Percentiles rank a stretch among this genome's conserved stretches.
Conservation (phyloP, 2,888 invertebrate genomes). For the Xanthostigma xanthostigma region DNA sequence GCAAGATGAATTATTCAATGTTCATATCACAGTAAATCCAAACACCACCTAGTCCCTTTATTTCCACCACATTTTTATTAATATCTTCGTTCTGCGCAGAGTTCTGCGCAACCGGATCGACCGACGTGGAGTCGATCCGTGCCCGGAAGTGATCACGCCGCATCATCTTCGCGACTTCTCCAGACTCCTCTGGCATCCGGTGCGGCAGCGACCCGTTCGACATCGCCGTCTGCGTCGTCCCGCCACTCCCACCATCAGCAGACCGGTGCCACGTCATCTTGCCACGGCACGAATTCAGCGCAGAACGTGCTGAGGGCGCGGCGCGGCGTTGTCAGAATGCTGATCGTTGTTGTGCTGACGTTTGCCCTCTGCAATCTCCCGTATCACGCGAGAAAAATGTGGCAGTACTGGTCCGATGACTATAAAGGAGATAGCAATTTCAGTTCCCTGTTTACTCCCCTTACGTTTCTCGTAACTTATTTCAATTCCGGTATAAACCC, state of each 20-base stretch:
- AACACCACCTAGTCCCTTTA: no score
- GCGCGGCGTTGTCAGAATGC: slow-evolving; percentile 74
- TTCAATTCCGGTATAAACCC: slow-evolving; percentile 86
- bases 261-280: slow-evolving; percentile 22
- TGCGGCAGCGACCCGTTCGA: slow-evolving; percentile 44
- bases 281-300: slow-evolving; percentile 47
- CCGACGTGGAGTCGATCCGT: slow-evolving; percentile 51
- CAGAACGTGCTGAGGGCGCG: slow-evolving; percentile 65
- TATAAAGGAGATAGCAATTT: slow-evolving; percentile 59
- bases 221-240: slow-evolving; percentile 65
- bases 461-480: slow-evolving; percentile 76
- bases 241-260: slow-evolving; percentile 24
- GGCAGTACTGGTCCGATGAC: slow-evolving; percentile 56
- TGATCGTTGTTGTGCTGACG: slow-evolving; percentile 74
- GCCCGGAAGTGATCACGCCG: slow-evolving; percentile 31
- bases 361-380: slow-evolving; percentile 84
- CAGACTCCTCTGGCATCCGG: slow-evolving; percentile 30
- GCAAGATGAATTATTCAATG: no score
- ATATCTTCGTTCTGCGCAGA: not conserved
- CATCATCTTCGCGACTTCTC: slow-evolving; percentile 7
- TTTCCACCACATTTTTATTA: no score
- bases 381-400: slow-evolving; percentile 75
- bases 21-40: no score
- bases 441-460: slow-evolving; percentile 64
- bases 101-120: slow-evolving; percentile 1